Conservation (phyloP, 2,113 vertebrate genomes). For the Sphyrna mokarran region DNA sequence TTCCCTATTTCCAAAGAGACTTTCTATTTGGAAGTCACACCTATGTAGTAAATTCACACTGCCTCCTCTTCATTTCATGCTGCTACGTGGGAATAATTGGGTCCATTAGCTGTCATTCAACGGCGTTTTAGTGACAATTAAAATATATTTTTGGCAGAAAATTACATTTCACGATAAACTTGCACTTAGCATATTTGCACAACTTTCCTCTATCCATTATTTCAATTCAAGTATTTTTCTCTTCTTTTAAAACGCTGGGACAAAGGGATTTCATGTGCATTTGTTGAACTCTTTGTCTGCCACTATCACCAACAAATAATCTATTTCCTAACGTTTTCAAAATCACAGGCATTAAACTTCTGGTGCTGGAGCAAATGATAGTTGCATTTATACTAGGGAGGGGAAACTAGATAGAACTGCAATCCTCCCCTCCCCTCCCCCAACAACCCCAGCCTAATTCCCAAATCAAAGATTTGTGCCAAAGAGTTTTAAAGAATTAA, state of each 20-base stretch:
- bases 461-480: neutral
- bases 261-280: neutral
- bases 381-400: neutral
- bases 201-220: neutral
- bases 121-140: neutral
- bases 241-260: neutral
- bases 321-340: neutral
- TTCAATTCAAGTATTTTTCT: neutral
- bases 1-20: neutral
- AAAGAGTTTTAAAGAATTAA: neutral
- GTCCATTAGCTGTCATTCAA: constrained; percentile 9
- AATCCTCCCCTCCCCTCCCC: no score
- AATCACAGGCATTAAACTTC: neutral
- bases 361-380: neutral
- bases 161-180: neutral
- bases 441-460: neutral
- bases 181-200: neutral
- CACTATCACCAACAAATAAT: neutral
- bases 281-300: neutral
- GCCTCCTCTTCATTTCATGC: constrained; percentile 4
- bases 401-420: neutral
- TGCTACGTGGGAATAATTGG: neutral
- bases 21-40: neutral
- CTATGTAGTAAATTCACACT: neutral
- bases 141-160: neutral